Evolutionary conservation across 1,140 invertebrate genomes (phyloP), one percentile per base, ranked within the genome.

Genomic region (Drosophila arizonae): DNA sequence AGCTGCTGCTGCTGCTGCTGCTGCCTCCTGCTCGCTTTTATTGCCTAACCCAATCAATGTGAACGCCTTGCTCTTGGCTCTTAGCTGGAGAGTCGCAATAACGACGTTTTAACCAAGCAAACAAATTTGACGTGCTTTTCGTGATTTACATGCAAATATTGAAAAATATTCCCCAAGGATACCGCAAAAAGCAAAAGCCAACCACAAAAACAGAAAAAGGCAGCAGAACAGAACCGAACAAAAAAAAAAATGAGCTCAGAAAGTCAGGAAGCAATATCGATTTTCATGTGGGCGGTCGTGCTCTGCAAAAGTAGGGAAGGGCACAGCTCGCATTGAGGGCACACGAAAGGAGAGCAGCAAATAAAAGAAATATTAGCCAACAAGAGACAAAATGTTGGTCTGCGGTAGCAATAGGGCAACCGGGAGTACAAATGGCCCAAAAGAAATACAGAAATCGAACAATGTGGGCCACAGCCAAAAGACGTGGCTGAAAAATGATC

Each of bases 91-190:
- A 86, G 79, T 81, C 82, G 84, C 84, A 87, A 87, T 87, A 87
- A 87, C 82, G 79, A 82, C 76, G 87, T 86, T 82, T 82, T 82
- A 90, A 90, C 86, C 81, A 90, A 84, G 80, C 80, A 87, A 87
- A 88, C 79, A 90, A 81, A 79, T 89, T 90, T 90, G 88, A 90
- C 88, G 88, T 90, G 89, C 88, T 88, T 90, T 90, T 85, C 88
- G 88, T 90, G 88, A 90, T 90, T 90, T 90, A 82, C 88, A 90
- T 90, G 88, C 88, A 90, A 90, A 90, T 90, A 90, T 89, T 88
- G 84, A 88, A 88, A 88, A 88, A 88, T 88, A 88, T 88, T 88
- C 84, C 84, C 84, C 84, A 88, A 88, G 84, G 85, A 88, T 80
- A 80, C 77, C 84, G 85, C 84, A 88, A 80, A 80, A 80, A 81